These are phyloP conservation scores for Andrena chrysosceles DNA, from an alignment of 2,888 invertebrate species.

Conservation along the genomic window DNA sequence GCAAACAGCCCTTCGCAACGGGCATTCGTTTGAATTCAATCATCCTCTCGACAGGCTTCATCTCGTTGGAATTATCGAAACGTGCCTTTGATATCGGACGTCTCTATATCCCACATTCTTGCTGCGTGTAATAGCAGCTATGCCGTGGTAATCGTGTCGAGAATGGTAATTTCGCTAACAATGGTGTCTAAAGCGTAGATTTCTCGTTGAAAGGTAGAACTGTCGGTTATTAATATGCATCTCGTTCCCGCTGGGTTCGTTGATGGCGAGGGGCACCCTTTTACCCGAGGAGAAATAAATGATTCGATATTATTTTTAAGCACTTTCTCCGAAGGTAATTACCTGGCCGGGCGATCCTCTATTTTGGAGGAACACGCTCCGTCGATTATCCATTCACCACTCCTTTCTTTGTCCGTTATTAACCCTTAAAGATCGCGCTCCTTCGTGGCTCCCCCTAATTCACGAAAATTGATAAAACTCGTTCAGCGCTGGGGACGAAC, in stretches of 20 bases:
- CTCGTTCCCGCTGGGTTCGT: background rate
- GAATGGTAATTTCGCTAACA: too few species aligned
- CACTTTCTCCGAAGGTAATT: conserved; percentile 36
- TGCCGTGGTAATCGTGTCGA: too few species aligned
- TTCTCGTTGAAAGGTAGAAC: background rate
- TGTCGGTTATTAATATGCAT: background rate
- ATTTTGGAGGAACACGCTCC: background rate
- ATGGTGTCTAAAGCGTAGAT: too few species aligned
- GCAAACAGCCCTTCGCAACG: background rate
- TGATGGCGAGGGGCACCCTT: conserved; percentile 6
- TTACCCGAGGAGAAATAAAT: background rate
- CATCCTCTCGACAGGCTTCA: too few species aligned
- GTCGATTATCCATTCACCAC: conserved; percentile 9
- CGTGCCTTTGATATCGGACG: too few species aligned
- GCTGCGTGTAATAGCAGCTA: too few species aligned
- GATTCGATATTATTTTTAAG: conserved; percentile 8
- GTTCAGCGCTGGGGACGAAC: background rate
- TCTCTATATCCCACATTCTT: too few species aligned
- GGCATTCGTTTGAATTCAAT: background rate
- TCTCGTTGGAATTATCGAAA: too few species aligned
- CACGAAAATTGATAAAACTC: conserved; percentile 52
- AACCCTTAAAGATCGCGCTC: background rate
- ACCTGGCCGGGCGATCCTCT: conserved; percentile 14
- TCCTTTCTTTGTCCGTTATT: conserved; percentile 30
- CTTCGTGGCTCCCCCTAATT: conserved; percentile 36